A percentile compares a stretch with the other conserved stretches of the same genome.
phyloP scores from a whole-genome alignment of 2,888 invertebrate species.

The Terebella lapidaria region DNA sequence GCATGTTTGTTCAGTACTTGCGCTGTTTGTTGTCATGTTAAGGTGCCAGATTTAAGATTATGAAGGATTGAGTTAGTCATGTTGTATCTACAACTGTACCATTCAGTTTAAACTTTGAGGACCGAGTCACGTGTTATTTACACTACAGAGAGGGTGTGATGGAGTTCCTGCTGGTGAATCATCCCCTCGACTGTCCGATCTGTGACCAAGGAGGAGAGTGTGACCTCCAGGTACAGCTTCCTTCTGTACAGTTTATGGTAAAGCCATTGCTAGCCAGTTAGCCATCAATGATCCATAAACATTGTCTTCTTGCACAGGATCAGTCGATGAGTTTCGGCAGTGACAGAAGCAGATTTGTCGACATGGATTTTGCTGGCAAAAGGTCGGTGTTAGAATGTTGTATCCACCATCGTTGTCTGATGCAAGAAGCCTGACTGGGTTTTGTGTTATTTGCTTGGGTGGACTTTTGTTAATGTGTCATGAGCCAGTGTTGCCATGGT shows the following conservation, averaged over 20 bases:
- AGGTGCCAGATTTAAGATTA: too few species aligned
- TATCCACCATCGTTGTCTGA: not conserved
- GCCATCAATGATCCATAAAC: too few species aligned
- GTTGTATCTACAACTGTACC: too few species aligned
- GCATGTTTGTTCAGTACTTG: too few species aligned
- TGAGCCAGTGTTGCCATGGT: too few species aligned
- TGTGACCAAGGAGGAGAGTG: constrained; percentile 86
- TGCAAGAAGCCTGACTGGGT: not conserved
- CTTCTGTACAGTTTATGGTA: too few species aligned
- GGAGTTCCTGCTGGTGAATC: constrained; percentile 98
- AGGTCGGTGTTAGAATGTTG: constrained; percentile 59
- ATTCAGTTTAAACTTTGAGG: too few species aligned
- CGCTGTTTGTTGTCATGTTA: too few species aligned
- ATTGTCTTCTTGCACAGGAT: constrained; percentile 68
- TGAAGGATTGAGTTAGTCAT: too few species aligned
- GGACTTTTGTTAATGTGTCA: not conserved
- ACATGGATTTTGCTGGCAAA: constrained; percentile 86
- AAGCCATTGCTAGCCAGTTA: too few species aligned
- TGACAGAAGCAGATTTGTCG: constrained; percentile 83
- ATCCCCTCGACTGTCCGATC: constrained; percentile 98
- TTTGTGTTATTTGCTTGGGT: not conserved
- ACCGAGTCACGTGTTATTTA: not conserved
- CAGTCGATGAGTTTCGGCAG: constrained; percentile 97
- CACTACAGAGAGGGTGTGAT: constrained; percentile 73
- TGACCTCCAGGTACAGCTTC: constrained; percentile 57